Evolutionary conservation across 2,113 vertebrate genomes (phyloP).

Genomic region (Phrynocephalus versicolor): DNA sequence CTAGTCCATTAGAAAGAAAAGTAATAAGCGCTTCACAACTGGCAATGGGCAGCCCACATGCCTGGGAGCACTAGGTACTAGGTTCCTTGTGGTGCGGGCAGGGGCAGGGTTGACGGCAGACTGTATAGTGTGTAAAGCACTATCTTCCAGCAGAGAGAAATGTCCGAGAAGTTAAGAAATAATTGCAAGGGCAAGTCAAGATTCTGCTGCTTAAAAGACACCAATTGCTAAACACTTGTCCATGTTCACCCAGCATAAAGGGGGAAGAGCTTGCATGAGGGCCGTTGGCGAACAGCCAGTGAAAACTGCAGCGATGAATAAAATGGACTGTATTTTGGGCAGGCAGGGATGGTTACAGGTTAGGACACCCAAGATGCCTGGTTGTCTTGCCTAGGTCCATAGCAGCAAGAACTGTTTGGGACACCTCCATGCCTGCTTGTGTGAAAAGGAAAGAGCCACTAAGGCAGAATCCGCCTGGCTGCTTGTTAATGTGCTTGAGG

Average conservation of each 20-base stretch:
- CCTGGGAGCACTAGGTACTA: too few species aligned
- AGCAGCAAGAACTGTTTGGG: background rate
- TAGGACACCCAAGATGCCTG: background rate
- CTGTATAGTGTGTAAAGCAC: too few species aligned
- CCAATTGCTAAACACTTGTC: slow-evolving; percentile 3
- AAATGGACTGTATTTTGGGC: background rate
- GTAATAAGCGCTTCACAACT: too few species aligned
- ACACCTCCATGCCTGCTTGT: background rate
- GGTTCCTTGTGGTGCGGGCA: too few species aligned
- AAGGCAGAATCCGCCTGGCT: background rate
- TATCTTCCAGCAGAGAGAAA: too few species aligned
- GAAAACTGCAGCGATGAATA: background rate
- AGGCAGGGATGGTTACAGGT: background rate
- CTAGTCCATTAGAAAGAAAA: too few species aligned
- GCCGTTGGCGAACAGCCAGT: background rate
- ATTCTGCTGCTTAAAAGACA: background rate
- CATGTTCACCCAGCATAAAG: background rate
- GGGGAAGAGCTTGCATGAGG: background rate
- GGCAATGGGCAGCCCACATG: background rate
- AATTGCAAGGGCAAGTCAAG: background rate
- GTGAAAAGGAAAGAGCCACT: background rate
- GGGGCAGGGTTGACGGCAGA: too few species aligned
- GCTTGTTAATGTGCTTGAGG: background rate
- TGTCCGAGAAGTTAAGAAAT: too few species aligned
- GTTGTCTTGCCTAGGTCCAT: background rate